Conservation (phyloP, 2,888 invertebrate genomes). For the Lacanobia oleracea region DNA sequence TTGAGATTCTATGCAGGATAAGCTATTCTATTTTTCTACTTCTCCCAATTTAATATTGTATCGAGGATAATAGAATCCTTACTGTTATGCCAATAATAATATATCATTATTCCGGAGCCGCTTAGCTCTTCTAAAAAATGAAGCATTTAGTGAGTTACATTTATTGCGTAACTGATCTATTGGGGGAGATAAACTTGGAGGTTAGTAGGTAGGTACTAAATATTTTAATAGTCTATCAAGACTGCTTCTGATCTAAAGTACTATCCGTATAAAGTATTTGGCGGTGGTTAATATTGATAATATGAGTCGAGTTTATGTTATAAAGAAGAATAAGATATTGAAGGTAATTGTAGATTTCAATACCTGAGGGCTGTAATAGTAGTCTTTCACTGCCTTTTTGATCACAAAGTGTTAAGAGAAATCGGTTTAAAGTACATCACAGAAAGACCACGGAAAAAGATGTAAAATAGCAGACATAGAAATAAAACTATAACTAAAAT, state of each 20-base stretch:
- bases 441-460: too few species aligned
- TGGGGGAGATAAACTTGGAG: constrained; percentile 7
- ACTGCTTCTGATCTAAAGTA: not conserved
- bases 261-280: too few species aligned
- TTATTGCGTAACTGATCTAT: constrained; percentile 31
- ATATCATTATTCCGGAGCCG: constrained; percentile 10
- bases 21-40: constrained; percentile 17
- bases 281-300: too few species aligned
- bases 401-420: too few species aligned
- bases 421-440: too few species aligned
- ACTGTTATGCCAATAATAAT: constrained; percentile 19
- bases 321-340: too few species aligned
- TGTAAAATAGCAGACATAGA: too few species aligned
- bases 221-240: constrained; percentile 12
- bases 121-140: constrained; percentile 22
- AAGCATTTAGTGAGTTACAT: constrained; percentile 16
- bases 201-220: constrained; percentile 1
- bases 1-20: not conserved
- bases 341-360: too few species aligned
- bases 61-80: constrained; percentile 7
- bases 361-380: too few species aligned
- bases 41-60: constrained; percentile 15
- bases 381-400: too few species aligned
- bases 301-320: too few species aligned
- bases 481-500: not conserved